These are phyloP conservation scores for Cephus runcator DNA, from an alignment of 2,888 invertebrate species.

Conservation along the genomic window DNA sequence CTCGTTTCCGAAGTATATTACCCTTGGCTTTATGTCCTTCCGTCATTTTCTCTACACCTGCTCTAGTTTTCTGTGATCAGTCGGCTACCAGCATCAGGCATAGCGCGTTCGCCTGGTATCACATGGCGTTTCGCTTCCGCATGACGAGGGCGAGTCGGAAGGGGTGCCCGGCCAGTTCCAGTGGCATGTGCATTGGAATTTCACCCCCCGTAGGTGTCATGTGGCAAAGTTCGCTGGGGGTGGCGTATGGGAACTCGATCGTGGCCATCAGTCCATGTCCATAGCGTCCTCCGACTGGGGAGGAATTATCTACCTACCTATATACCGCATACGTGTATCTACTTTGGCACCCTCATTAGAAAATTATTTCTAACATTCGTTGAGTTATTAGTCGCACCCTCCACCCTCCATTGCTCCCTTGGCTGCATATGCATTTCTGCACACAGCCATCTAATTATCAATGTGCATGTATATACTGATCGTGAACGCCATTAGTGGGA, in stretches of 20 bases:
- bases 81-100: background rate
- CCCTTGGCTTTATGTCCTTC: background rate
- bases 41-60: background rate
- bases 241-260: constrained; percentile 59
- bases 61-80: background rate
- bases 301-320: background rate
- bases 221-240: constrained; percentile 61
- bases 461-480: constrained; percentile 3
- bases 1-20: background rate
- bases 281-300: constrained; percentile 5
- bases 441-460: background rate
- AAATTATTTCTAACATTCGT: constrained; percentile 46
- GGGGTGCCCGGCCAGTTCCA: constrained; percentile 28
- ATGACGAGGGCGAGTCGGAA: constrained; percentile 37
- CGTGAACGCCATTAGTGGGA: background rate
- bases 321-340: constrained; percentile 6
- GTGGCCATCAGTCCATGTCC: constrained; percentile 58
- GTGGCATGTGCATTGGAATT: constrained; percentile 58
- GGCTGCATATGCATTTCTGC: background rate
- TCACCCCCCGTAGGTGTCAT: constrained; percentile 56
- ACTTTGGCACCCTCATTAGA: constrained; percentile 25
- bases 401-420: background rate
- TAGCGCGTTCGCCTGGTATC: constrained; percentile 19
- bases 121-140: constrained; percentile 39
- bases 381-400: constrained; percentile 10